Conservation (phyloP, 2,113 vertebrate species). For the Miniopterus natalensis region DNA sequence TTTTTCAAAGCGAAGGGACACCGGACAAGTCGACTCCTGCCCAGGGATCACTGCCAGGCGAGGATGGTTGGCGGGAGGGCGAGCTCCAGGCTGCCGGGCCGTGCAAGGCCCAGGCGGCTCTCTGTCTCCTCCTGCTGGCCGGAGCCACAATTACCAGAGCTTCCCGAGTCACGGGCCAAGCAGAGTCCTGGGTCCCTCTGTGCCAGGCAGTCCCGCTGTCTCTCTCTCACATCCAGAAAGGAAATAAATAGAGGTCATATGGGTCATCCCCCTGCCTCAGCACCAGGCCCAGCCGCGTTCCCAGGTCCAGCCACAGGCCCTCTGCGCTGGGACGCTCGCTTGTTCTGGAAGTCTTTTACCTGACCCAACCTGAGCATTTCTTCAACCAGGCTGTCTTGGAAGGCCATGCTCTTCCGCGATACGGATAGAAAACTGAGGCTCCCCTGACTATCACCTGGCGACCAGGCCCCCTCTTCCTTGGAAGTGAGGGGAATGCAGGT, state of each 20-base stretch:
- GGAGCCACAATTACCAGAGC: not conserved
- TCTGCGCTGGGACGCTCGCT: not conserved
- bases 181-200: not conserved
- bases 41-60: not conserved
- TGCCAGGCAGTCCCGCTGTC: not conserved
- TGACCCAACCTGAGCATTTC: constrained; percentile 30
- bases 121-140: constrained; percentile 76
- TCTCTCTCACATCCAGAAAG: not conserved
- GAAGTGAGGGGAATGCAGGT: not conserved
- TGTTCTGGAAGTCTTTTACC: constrained; percentile 33
- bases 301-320: not conserved
- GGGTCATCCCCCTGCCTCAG: not conserved
- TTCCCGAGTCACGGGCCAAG: no score
- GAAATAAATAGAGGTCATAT: not conserved
- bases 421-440: not conserved
- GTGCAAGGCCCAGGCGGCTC: not conserved
- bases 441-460: not conserved
- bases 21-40: not conserved
- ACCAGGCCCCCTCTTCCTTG: not conserved
- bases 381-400: not conserved
- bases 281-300: not conserved
- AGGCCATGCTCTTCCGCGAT: not conserved
- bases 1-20: constrained; percentile 11
- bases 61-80: not conserved
- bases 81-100: rapidly evolving